Evolutionary conservation across 2,113 vertebrate species (phyloP).

Genomic region (Fulica atra): DNA sequence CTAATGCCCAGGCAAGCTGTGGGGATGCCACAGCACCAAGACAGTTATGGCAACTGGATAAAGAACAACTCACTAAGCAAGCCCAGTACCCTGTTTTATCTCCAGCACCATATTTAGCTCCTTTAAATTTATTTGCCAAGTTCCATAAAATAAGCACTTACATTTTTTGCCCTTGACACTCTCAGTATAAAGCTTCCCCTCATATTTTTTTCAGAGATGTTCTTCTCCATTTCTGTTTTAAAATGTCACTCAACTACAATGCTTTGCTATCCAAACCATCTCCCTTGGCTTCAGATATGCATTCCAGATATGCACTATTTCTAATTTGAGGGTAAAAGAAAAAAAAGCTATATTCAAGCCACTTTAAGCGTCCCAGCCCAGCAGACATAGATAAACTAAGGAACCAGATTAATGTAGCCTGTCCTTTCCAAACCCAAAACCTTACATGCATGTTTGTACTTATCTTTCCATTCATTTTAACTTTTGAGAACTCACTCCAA

Average conservation of each 20-base stretch:
- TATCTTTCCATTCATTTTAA: constrained; percentile 23
- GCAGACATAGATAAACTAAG: not conserved
- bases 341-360: not conserved
- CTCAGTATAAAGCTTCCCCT: not conserved
- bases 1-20: not conserved
- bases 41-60: not conserved
- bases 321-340: not conserved
- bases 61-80: not conserved
- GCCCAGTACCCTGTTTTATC: not conserved
- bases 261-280: not conserved
- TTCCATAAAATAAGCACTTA: not conserved
- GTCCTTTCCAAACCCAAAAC: not conserved
- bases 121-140: not conserved
- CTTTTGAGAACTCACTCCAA: constrained; percentile 15
- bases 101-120: not conserved
- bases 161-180: not conserved
- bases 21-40: not conserved
- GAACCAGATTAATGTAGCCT: not conserved
- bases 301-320: not conserved
- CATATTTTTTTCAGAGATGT: not conserved
- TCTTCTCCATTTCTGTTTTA: not conserved
- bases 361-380: not conserved
- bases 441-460: not conserved
- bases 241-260: not conserved
- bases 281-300: not conserved